Percentiles rank a stretch among this genome's conserved stretches.
phyloP scores from a whole-genome alignment of 2,797 vertebrate species.

The Gorsachius magnificus region DNA sequence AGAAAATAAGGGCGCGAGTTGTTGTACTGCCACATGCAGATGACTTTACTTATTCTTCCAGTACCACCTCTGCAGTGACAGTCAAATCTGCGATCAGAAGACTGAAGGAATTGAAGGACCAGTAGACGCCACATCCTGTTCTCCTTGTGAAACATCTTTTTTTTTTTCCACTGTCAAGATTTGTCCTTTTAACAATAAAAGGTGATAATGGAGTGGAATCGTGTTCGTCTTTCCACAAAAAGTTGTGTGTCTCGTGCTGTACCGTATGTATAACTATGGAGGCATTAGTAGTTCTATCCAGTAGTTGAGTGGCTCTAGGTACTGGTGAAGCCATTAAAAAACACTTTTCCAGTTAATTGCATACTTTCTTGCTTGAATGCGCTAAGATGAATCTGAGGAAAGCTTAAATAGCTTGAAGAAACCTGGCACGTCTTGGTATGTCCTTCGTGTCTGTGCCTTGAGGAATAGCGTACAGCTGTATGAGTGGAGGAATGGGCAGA shows the following conservation, averaged over 20 bases:
- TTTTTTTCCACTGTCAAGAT: background rate
- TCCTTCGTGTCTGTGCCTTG: background rate
- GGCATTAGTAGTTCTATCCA: background rate
- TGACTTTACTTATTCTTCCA: conserved; percentile 70
- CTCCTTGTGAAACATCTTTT: background rate
- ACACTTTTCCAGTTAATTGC: background rate
- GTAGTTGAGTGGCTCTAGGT: background rate
- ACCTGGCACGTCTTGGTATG: background rate
- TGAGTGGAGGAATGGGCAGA: background rate
- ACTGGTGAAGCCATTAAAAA: background rate
- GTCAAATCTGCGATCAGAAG: conserved; percentile 99
- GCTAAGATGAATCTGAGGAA: background rate
- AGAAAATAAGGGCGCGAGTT: background rate
- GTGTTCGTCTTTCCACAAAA: background rate
- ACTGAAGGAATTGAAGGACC: conserved; percentile 98
- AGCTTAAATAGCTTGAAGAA: background rate
- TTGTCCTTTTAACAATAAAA: conserved; percentile 53
- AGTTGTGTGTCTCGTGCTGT: background rate
- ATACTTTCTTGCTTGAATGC: background rate
- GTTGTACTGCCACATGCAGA: background rate
- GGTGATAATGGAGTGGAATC: background rate
- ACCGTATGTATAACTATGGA: background rate
- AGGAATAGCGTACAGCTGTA: rapidly evolving
- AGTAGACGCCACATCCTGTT: conserved; percentile 78
- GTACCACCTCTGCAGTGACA: conserved; percentile 98